Conservation (phyloP, 2,797 vertebrate genomes). For the Neosilurus hyrtlii region DNA sequence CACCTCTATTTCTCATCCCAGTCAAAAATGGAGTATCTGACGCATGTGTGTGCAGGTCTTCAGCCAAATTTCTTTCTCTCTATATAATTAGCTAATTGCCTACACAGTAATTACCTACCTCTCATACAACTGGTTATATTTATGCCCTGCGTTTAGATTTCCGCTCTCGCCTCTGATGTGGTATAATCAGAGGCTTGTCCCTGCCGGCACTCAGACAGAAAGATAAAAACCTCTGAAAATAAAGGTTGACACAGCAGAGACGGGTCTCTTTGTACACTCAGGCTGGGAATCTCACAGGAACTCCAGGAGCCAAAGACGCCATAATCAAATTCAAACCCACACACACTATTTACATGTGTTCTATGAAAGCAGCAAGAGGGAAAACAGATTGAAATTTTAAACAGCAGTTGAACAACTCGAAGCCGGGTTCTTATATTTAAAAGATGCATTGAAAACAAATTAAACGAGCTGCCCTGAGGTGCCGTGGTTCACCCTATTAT, state of each 20-base stretch:
- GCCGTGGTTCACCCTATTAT: background rate
- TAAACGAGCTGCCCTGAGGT: background rate
- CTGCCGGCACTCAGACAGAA: constrained; percentile 7
- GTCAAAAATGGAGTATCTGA: background rate
- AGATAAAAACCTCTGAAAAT: constrained; percentile 28
- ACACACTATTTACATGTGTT: background rate
- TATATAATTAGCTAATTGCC: constrained; percentile 24
- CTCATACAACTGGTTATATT: constrained; percentile 23
- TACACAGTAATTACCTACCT: constrained; percentile 6
- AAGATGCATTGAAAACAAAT: background rate
- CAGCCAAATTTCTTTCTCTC: background rate
- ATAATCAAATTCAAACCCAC: constrained; percentile 20
- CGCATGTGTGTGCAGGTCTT: background rate
- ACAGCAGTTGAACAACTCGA: background rate
- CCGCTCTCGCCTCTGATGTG: constrained; percentile 14
- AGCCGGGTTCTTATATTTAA: background rate
- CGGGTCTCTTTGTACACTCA: constrained; percentile 1
- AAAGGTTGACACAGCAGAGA: constrained; percentile 24
- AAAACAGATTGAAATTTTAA: background rate
- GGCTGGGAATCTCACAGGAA: constrained; percentile 17
- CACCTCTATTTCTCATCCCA: background rate
- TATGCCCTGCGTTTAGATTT: constrained; percentile 24
- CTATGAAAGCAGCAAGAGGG: background rate
- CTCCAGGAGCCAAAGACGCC: constrained; percentile 31
- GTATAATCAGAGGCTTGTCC: constrained; percentile 23